Evolutionary conservation across 1,140 invertebrate species (phyloP), one percentile per base, ranked within the genome.

Genomic region (Asbolus verrucosus): DNA sequence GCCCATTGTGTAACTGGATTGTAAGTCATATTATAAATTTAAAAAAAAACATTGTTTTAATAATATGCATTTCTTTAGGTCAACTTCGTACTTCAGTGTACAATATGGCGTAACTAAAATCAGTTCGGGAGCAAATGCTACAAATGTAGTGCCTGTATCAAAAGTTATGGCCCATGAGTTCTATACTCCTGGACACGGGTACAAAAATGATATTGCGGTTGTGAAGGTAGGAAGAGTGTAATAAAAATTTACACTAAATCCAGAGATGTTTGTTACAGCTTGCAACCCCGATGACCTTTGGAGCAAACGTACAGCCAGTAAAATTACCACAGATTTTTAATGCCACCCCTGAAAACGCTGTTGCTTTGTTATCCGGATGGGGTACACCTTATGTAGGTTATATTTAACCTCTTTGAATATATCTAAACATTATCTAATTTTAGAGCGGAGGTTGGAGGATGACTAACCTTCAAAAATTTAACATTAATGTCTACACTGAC

Each of bases 381-480:
- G 61, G 61, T 8, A 15, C 14, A 19, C 36, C 31, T 4, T 24
- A 38, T 27, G 36, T 54, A 14, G 2, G 46, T 54, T 43, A 2
- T 1, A 16, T 18, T 8, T n/a, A n/a, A n/a, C 1, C n/a, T 24
- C 11, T 11, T 5, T n/a, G 5, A 3, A n/a, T 2, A 6, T 4
- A 11, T 2, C 2, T 2, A n/a, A n/a, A 11, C 2, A n/a, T 36
- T 36, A n/a, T 36, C 24, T n/a, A 27, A 27, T 27, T 36, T 6
- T 11, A 83, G 82, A 79, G 78, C 4, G 77, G 78, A 8, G 82
- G 81, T 11, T 50, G 54, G 24, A 70, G 80, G n/a, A 80, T 81
- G 36, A 46, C 68, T 11, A 33, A 76, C 8, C 59, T 83, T 15
- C 81, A 83, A 68, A 79, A 78, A 69, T 82, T 82, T 1, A 46